phyloP scores from a whole-genome alignment of 92 coral and sea anemone genomes.

The Epizoanthus fatuus region DNA sequence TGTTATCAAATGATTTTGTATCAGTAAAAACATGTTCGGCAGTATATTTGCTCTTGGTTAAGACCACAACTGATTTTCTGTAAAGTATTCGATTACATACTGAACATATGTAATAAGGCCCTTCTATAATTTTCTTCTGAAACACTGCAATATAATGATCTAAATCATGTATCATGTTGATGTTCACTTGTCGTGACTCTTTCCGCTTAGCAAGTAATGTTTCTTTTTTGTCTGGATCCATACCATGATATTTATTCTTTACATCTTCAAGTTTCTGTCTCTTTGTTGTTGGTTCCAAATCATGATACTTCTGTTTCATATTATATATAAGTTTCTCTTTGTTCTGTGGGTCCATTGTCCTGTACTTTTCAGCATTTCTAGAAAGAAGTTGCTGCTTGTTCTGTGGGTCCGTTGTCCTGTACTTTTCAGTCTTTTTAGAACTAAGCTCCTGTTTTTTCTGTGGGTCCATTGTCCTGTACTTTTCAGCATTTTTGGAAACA shows the following conservation, averaged over 20 bases:
- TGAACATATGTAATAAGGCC: constrained; percentile 27
- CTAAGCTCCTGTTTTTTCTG: neutral
- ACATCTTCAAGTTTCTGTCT: too few relatives aligned
- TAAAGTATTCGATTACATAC: constrained; percentile 38
- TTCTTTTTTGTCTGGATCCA: neutral
- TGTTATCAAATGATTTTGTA: constrained; percentile 47
- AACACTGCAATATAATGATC: constrained; percentile 52
- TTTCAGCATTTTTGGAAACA: too few relatives aligned
- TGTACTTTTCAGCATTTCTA: too few relatives aligned
- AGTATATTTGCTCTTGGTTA: neutral
- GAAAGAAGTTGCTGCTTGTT: too few relatives aligned
- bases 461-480: too few relatives aligned
- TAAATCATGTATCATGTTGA: constrained; percentile 20
- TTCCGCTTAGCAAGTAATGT: too few relatives aligned
- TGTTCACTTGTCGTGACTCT: too few relatives aligned
- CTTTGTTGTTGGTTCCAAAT: too few relatives aligned
- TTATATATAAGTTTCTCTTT: constrained; percentile 34
- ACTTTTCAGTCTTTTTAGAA: constrained; percentile 10
- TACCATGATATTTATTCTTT: constrained; percentile 9
- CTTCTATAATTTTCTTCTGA: constrained; percentile 70
- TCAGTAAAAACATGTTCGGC: constrained; percentile 15
- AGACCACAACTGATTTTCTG: constrained; percentile 26
- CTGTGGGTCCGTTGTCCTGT: constrained; percentile 6
- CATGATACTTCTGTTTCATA: constrained; percentile 9
- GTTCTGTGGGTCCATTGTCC: neutral